Evolutionary conservation across 2,888 invertebrate genomes (phyloP).

Genomic region (Slavum lentiscoides): DNA sequence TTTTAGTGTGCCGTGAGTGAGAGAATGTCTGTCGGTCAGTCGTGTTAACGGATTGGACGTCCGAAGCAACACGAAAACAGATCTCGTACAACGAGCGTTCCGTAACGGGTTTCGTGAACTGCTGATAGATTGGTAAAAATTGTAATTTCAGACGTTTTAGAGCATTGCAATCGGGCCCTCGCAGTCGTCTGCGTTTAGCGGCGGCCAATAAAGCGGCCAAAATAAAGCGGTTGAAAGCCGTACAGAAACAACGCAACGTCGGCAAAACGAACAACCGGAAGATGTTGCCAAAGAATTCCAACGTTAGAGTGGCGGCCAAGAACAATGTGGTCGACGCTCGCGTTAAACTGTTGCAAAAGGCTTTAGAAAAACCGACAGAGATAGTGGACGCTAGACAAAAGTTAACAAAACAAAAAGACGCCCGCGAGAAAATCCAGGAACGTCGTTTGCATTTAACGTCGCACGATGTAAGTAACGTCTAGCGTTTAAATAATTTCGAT

Average conservation of each 20-base stretch:
- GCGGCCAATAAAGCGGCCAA: constrained; percentile 42
- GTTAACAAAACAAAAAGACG: constrained; percentile 50
- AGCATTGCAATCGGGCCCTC: constrained; percentile 37
- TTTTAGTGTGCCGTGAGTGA: not conserved
- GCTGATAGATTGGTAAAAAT: not conserved
- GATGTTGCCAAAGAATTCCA: constrained; percentile 4
- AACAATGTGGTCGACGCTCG: constrained; percentile 37
- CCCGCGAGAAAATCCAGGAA: constrained; percentile 48
- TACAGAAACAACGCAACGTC: not conserved
- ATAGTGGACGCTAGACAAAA: constrained; percentile 49
- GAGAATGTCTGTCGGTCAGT: rapidly evolving
- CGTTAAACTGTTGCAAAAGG: constrained; percentile 39
- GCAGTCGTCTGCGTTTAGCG: constrained; percentile 34
- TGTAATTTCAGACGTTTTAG: constrained; percentile 30
- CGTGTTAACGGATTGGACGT: not conserved
- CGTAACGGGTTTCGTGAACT: not conserved
- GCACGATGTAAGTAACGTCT: constrained; percentile 33
- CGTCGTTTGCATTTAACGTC: constrained; percentile 28
- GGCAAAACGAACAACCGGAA: constrained; percentile 9
- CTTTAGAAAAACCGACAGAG: constrained; percentile 10
- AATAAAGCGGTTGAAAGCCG: constrained; percentile 19
- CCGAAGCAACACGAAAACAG: not conserved
- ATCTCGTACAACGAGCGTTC: not conserved
- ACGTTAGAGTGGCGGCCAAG: not conserved
- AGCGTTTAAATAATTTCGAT: too few relatives aligned